These are phyloP conservation scores for Molanna angustata DNA, from an alignment of 2,888 invertebrate species.

Conservation along the genomic window DNA sequence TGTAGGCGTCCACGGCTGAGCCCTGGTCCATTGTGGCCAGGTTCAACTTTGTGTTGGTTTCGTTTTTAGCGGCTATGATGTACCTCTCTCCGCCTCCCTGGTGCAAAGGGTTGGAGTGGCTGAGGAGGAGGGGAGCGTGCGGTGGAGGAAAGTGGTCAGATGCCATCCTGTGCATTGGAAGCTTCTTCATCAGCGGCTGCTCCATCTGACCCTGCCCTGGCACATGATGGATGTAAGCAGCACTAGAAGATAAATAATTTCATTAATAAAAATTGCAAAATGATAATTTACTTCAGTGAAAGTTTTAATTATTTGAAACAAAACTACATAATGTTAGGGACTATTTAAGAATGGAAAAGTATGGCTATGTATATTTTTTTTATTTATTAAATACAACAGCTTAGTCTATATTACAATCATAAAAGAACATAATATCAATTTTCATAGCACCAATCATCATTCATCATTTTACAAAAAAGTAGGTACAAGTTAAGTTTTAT, in stretches of 20 bases:
- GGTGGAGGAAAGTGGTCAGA: slow-evolving; percentile 5
- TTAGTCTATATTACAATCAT: too few species aligned
- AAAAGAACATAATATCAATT: too few species aligned
- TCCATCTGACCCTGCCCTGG: slow-evolving; percentile 21
- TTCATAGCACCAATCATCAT: too few species aligned
- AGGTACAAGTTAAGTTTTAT: too few species aligned
- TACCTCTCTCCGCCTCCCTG: background rate
- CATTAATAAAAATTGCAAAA: background rate
- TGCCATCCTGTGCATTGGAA: slow-evolving; percentile 1
- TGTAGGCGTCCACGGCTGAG: slow-evolving; percentile 14
- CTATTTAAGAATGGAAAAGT: background rate
- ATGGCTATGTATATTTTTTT: background rate
- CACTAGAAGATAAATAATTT: slow-evolving; percentile 18
- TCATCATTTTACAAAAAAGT: too few species aligned
- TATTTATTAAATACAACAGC: too few species aligned
- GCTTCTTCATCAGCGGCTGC: slow-evolving; percentile 31
- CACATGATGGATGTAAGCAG: slow-evolving; percentile 26
- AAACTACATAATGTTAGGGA: too few species aligned
- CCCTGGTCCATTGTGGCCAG: background rate
- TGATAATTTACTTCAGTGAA: too few species aligned
- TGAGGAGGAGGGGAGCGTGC: slow-evolving; percentile 21
- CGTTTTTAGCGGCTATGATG: slow-evolving; percentile 14
- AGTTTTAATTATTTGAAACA: too few species aligned
- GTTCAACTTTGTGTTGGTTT: slow-evolving; percentile 17
- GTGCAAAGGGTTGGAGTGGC: slow-evolving; percentile 13